phyloP scores from a whole-genome alignment of 2,113 vertebrate species.

The Aspidoscelis tigris region DNA sequence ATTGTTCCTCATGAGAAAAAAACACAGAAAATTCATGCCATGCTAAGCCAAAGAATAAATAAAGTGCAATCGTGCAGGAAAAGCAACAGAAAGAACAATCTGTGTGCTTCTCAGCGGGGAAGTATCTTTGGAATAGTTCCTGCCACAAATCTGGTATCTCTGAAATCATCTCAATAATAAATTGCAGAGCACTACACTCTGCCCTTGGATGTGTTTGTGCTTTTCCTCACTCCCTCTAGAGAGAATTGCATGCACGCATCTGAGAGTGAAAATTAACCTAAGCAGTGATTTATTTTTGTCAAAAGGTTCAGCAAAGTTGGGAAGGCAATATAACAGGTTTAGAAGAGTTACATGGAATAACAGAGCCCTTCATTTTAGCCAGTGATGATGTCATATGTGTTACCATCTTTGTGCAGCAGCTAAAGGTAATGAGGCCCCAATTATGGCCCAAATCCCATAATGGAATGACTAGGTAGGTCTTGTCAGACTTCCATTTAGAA shows the following conservation, averaged over 20 bases:
- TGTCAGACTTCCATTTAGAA: neutral
- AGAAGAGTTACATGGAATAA: neutral
- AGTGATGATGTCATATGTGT: neutral
- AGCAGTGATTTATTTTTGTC: constrained; percentile 7
- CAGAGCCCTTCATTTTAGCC: neutral
- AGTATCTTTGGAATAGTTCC: constrained; percentile 7
- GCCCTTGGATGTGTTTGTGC: constrained; percentile 15
- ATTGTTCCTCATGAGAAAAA: neutral
- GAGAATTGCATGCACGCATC: neutral
- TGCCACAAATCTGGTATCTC: neutral
- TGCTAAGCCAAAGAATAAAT: constrained; percentile 14
- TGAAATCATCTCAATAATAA: constrained; percentile 24
- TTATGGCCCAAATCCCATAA: constrained; percentile 6
- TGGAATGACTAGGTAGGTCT: neutral
- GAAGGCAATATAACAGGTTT: neutral
- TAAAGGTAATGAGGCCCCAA: neutral
- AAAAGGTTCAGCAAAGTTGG: neutral
- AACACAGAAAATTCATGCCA: constrained; percentile 2
- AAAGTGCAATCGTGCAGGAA: constrained; percentile 14
- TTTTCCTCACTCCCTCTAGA: neutral
- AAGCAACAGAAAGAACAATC: constrained; percentile 11
- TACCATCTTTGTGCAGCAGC: neutral
- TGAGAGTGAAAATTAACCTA: neutral
- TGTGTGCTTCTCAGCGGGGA: constrained; percentile 14
- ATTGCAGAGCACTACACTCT: constrained; percentile 3